These are phyloP conservation scores for Holothuria scabra DNA, from an alignment of 53 echinoderm and acorn worm genomes.

Conservation along the genomic window DNA sequence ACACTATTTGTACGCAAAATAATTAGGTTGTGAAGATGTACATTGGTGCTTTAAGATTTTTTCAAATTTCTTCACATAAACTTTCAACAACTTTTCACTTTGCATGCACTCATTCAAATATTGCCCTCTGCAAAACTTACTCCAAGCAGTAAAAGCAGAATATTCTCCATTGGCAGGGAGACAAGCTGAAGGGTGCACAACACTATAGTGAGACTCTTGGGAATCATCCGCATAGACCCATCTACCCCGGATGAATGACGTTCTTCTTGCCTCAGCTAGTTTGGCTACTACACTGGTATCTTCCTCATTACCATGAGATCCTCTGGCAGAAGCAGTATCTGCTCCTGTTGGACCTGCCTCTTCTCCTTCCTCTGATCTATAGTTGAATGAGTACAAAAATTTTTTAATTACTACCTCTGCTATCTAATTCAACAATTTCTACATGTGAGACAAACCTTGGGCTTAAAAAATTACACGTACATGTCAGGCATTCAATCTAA, in stretches of 20 bases:
- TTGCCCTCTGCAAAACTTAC: conserved; percentile 55
- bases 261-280: conserved; percentile 85
- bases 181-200: conserved; percentile 79
- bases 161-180: conserved; percentile 97
- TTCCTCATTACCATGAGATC: conserved; percentile 31
- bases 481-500: too few species aligned
- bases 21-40: too few species aligned
- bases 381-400: too few species aligned
- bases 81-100: too few species aligned
- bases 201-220: conserved; percentile 86
- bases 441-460: too few species aligned
- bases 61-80: too few species aligned
- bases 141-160: conserved; percentile 85
- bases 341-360: neutral
- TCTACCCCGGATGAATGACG: conserved; percentile 83
- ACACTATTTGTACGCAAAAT: too few species aligned
- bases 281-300: conserved; percentile 73
- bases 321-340: neutral
- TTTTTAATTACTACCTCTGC: too few species aligned
- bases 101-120: neutral
- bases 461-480: too few species aligned
- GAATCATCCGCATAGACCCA: conserved; percentile 95
- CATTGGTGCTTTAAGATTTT: too few species aligned
- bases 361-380: conserved; percentile 15
- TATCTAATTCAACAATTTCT: too few species aligned